Base-by-base conservation (phyloP, 2,888 invertebrate genomes). In the Stenolophus ochropezus region DNA sequence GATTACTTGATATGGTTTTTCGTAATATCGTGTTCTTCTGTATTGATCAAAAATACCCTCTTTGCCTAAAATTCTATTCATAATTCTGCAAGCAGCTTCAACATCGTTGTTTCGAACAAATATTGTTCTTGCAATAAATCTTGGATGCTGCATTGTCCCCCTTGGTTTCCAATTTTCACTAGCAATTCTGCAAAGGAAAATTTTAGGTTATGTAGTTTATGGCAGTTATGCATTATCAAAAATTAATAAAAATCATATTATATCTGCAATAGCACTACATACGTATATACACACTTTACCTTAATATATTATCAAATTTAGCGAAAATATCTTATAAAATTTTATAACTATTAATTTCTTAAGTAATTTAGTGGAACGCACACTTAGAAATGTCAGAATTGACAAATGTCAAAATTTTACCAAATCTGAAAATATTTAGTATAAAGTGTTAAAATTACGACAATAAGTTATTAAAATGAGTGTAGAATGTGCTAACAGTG, bases 41-140 rank as follows among this genome's bases (percentile, higher is more conserved):
- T 89, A 97, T 87, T 96, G 96, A 84, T 96, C 95, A 82, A 97
- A 91, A 82, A 97, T 92, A 81, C 94, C 97, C 89, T 97, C 97
- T 85, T 94, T 93, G 11, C 96, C 96, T 83, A 97, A 90, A 83
- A 97, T 94, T 85, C 96, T 92, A 89, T 98, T 98, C 18, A 99
- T 88, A 16, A 96, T 87, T 83, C 95, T 92, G 86, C 96, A 95
- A 0, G 98, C 97, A 84, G 94, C 94, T 84, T 99, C 98, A 4
- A 98, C 93, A 87, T 98, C 95, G 85, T 96, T 96, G 86, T 98
- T 94, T 86, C 94, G 93, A 1, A 99, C 98, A 84, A 99, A 91
- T 18, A 99, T 96, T 0, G 99, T 99, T 83, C 97, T 92, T 0
- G 97, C 94, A 78, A 98, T 90, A 87, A 97, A 98, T 80, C 92